A percentile compares a stretch with the other conserved stretches of the same genome.
phyloP scores from a whole-genome alignment of 2,797 vertebrate genomes.

The Micropoecilia bifurca region DNA sequence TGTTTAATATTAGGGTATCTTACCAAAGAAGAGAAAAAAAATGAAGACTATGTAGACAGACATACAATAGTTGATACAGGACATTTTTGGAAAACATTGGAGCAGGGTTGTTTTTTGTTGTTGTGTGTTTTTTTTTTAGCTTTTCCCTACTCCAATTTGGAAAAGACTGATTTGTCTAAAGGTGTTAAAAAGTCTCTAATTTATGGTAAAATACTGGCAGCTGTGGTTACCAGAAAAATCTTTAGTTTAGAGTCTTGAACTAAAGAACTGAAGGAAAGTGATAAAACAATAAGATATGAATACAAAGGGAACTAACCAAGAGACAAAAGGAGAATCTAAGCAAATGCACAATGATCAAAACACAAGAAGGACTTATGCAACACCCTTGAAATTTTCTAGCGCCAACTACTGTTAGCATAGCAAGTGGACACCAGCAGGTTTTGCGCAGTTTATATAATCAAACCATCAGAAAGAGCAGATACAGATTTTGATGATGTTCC shows the following conservation, averaged over 20 bases:
- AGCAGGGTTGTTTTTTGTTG: not conserved
- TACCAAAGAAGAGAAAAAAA: not conserved
- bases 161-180: not conserved
- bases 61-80: too few species aligned
- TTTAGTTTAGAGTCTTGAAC: not conserved
- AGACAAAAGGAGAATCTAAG: not conserved
- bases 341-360: not conserved
- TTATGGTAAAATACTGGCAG: too few species aligned
- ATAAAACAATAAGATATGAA: not conserved
- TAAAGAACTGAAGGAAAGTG: not conserved
- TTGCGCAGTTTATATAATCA: not conserved
- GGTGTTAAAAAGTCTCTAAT: too few species aligned
- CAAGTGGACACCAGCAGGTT: not conserved
- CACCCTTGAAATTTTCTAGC: not conserved
- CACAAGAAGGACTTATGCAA: not conserved
- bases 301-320: not conserved
- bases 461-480: not conserved
- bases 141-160: not conserved
- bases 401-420: not conserved
- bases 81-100: too few species aligned
- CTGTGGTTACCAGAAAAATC: too few species aligned
- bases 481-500: not conserved
- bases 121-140: not conserved
- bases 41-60: not conserved
- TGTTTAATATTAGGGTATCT: not conserved